Evolutionary conservation across 2,797 vertebrate species (phyloP).

Genomic region (Arremon brunneinucha): DNA sequence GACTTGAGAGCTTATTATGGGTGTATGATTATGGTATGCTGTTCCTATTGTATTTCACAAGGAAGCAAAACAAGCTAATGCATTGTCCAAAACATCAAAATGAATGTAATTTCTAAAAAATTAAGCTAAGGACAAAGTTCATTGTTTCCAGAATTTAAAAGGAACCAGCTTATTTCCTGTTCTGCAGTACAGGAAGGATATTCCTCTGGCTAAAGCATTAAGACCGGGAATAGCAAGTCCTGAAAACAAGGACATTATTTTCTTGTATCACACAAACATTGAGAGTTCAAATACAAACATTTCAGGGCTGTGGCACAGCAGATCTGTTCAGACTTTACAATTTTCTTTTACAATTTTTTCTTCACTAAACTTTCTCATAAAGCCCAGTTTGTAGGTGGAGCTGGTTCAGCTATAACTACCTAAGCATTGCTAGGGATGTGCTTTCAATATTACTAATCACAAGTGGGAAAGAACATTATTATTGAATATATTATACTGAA

Average conservation of each 20-base stretch:
- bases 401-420: neutral
- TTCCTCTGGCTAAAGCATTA: slow-evolving; percentile 36
- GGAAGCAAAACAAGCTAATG: slow-evolving; percentile 52
- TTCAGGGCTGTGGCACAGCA: neutral
- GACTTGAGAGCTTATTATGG: neutral
- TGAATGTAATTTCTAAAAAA: slow-evolving; percentile 15
- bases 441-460: neutral
- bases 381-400: neutral
- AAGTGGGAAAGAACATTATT: neutral
- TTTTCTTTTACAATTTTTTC: neutral
- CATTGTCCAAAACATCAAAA: slow-evolving; percentile 34
- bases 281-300: slow-evolving; percentile 6
- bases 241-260: slow-evolving; percentile 48
- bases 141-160: slow-evolving; percentile 53
- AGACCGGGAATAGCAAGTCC: slow-evolving; percentile 16
- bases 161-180: slow-evolving; percentile 57
- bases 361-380: neutral
- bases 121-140: slow-evolving; percentile 13
- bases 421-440: neutral
- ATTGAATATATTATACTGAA: neutral
- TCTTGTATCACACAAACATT: neutral
- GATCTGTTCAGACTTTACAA: neutral
- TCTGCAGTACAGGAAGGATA: slow-evolving; percentile 37
- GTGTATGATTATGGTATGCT: neutral
- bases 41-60: slow-evolving; percentile 42